Evolutionary conservation across 2,888 invertebrate species (phyloP).

Genomic region (Cryptophagus acutangulus): DNA sequence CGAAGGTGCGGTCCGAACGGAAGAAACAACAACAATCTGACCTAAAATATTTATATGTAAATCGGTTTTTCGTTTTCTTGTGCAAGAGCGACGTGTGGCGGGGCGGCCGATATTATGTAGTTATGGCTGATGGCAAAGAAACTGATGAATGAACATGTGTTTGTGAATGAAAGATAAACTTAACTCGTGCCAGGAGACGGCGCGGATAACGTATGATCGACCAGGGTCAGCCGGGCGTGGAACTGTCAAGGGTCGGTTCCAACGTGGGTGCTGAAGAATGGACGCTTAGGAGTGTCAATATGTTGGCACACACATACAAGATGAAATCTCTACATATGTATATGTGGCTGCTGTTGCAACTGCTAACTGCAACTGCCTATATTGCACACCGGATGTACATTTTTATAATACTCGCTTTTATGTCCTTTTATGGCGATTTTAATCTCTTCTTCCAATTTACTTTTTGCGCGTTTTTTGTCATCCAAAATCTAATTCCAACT

Average conservation of each 20-base stretch:
- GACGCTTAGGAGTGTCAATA: conserved; percentile 34
- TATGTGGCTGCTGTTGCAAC: conserved; percentile 12
- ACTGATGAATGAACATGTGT: conserved; percentile 45
- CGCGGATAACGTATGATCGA: conserved; percentile 38
- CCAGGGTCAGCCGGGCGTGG: conserved; percentile 43
- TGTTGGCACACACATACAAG: conserved; percentile 28
- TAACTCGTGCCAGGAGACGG: conserved; percentile 27
- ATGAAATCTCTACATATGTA: conserved; percentile 25
- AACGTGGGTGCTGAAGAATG: conserved; percentile 38
- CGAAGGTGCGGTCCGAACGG: conserved; percentile 42
- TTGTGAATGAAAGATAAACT: conserved; percentile 44
- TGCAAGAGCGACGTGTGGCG: conserved; percentile 28
- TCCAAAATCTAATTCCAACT: too few species aligned
- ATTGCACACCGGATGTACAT: conserved; percentile 11
- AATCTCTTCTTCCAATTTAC: too few species aligned
- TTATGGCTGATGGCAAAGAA: conserved; percentile 20
- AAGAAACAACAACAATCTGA: conserved; percentile 38
- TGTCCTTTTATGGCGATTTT: too few species aligned
- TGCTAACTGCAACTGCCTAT: conserved; percentile 18
- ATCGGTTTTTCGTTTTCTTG: conserved; percentile 34
- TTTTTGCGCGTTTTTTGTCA: too few species aligned
- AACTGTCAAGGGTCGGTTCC: conserved; percentile 36
- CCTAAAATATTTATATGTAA: conserved; percentile 39
- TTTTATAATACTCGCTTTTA: too few species aligned
- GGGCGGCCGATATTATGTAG: too few species aligned